Evolutionary conservation across 2,113 vertebrate genomes (phyloP).

Genomic region (Himantopus leucocephalus): DNA sequence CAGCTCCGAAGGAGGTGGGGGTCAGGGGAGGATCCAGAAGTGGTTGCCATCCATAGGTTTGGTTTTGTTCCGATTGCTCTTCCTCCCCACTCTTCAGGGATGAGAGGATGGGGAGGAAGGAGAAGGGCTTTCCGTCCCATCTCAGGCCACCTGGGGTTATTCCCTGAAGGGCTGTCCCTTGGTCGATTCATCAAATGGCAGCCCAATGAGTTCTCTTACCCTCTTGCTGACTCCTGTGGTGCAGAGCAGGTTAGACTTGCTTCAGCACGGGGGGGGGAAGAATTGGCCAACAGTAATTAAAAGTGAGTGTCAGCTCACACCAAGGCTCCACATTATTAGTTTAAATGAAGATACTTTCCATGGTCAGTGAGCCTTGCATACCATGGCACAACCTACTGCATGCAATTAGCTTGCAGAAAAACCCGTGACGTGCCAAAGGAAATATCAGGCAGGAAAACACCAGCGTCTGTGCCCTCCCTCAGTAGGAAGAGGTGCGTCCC

Average conservation of each 20-base stretch:
- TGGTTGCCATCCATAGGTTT: not conserved
- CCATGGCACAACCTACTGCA: not conserved
- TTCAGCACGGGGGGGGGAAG: not conserved
- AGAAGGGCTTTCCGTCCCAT: not conserved
- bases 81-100: not conserved
- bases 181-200: not conserved
- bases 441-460: not conserved
- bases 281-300: constrained; percentile 8
- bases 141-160: not conserved
- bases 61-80: not conserved
- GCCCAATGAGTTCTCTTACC: not conserved
- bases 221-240: not conserved
- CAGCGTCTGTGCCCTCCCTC: rapidly evolving
- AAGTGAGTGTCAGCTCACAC: not conserved
- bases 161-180: not conserved
- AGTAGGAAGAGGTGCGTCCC: not conserved
- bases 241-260: constrained; percentile 16
- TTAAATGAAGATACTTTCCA: constrained; percentile 44
- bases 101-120: not conserved
- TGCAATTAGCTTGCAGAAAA: not conserved
- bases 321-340: not conserved
- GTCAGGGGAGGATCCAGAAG: not conserved
- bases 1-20: not conserved
- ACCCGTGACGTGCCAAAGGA: not conserved
- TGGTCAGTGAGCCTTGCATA: not conserved